Conservation (phyloP, 2,797 vertebrate genomes). For the Hylomyscus alleni region DNA sequence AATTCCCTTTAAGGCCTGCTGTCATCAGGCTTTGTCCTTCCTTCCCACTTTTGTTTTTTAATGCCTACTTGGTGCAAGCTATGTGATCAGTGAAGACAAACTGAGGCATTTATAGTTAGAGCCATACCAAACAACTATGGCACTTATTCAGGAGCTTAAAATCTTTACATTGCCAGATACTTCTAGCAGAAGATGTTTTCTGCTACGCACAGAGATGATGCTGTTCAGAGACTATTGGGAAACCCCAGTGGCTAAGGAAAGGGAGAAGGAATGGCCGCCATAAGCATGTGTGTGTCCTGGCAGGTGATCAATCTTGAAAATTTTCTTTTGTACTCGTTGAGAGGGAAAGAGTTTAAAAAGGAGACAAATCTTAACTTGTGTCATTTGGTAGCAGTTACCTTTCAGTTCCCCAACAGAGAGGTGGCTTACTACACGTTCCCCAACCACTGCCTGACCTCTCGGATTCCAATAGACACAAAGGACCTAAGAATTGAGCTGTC, state of each 20-base stretch:
- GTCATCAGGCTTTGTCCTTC: not conserved
- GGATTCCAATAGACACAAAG: not conserved
- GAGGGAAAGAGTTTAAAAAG: not conserved
- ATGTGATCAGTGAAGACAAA: not conserved
- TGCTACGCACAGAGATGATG: not conserved
- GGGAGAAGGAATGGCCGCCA: accelerated
- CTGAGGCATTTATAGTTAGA: not conserved
- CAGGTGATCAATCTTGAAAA: not conserved
- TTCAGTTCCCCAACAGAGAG: not conserved
- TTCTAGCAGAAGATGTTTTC: not conserved
- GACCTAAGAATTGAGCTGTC: not conserved
- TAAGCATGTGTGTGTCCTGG: not conserved
- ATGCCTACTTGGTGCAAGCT: not conserved
- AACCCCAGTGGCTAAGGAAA: not conserved
- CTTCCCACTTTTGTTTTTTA: not conserved
- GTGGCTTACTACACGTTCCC: not conserved
- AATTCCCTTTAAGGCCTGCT: constrained; percentile 15
- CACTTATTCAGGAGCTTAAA: not conserved
- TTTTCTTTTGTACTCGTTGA: not conserved
- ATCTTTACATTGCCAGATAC: not conserved
- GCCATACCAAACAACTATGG: not conserved
- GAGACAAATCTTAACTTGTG: not conserved
- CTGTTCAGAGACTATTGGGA: not conserved
- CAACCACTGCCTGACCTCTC: not conserved
- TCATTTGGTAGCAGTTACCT: not conserved